These are phyloP conservation scores for Synanthedon vespiformis DNA, from an alignment of 2,888 invertebrate species.

Conservation along the genomic window DNA sequence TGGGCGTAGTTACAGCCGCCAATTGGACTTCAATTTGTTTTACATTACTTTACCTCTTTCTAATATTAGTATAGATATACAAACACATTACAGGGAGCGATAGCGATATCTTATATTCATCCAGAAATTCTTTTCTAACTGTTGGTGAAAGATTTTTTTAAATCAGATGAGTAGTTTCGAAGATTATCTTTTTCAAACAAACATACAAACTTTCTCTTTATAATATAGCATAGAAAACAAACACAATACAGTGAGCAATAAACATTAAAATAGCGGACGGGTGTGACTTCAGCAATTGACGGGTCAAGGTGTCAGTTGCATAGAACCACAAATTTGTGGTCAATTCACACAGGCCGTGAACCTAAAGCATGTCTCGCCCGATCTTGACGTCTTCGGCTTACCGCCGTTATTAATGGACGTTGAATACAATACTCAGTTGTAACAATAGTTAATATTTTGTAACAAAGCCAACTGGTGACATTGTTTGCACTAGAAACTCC, in stretches of 20 bases:
- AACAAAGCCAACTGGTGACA: too few species aligned
- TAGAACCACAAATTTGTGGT: conserved; percentile 60
- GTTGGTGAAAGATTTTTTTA: too few species aligned
- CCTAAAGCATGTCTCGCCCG: conserved; percentile 30
- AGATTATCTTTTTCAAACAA: too few species aligned
- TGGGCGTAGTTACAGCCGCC: too few species aligned
- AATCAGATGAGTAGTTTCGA: too few species aligned
- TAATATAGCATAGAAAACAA: conserved; percentile 18
- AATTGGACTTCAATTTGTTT: too few species aligned
- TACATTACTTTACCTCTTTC: too few species aligned
- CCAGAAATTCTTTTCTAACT: too few species aligned
- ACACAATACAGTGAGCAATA: conserved; percentile 35
- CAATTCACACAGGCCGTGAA: conserved; percentile 29
- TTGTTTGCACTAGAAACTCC: too few species aligned
- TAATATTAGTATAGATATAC: conserved; percentile 12
- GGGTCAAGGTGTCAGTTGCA: conserved; percentile 51
- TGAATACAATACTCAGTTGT: conserved; percentile 10
- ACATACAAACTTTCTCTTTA: too few species aligned
- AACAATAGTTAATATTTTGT: background rate
- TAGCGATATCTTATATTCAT: conserved; percentile 13
- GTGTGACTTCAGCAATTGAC: conserved; percentile 34
- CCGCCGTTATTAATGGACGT: conserved; percentile 38
- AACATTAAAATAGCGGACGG: conserved; percentile 39
- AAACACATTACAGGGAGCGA: conserved; percentile 34
- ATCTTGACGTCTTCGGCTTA: conserved; percentile 30